Percentiles rank a stretch among this genome's conserved stretches.
Conservation (phyloP, 2,797 vertebrate species). For the Morelia viridis region DNA sequence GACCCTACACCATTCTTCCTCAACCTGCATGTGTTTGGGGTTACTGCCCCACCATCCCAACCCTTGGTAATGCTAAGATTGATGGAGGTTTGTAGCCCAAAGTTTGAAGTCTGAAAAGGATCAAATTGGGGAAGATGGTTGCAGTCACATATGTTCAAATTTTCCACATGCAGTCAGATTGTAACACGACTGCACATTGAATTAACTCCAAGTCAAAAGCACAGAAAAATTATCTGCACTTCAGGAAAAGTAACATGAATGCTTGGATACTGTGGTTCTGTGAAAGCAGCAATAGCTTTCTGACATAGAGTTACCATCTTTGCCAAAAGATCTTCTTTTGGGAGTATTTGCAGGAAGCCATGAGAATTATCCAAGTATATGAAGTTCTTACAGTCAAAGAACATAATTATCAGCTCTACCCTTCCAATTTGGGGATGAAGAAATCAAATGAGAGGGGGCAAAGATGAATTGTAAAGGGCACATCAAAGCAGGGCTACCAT, state of each 20-base stretch:
- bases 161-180: neutral
- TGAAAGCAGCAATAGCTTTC: neutral
- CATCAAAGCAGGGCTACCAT: too few relatives aligned
- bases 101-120: neutral
- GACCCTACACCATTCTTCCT: neutral
- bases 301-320: neutral
- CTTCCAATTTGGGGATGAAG: neutral
- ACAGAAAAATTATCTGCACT: neutral
- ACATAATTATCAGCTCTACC: neutral
- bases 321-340: neutral
- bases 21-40: neutral
- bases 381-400: neutral
- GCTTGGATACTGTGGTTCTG: neutral
- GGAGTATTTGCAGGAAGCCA: neutral
- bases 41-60: neutral
- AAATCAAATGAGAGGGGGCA: neutral
- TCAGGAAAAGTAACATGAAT: neutral
- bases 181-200: neutral
- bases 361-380: neutral
- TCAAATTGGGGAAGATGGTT: neutral
- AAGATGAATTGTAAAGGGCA: neutral
- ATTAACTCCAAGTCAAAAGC: neutral
- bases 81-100: neutral
- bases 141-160: neutral
- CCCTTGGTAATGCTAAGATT: too few relatives aligned